A percentile compares a stretch with the other conserved stretches of the same genome.
Evolutionary conservation across 2,888 invertebrate species (phyloP).

Genomic region (Argyresthia albistria): DNA sequence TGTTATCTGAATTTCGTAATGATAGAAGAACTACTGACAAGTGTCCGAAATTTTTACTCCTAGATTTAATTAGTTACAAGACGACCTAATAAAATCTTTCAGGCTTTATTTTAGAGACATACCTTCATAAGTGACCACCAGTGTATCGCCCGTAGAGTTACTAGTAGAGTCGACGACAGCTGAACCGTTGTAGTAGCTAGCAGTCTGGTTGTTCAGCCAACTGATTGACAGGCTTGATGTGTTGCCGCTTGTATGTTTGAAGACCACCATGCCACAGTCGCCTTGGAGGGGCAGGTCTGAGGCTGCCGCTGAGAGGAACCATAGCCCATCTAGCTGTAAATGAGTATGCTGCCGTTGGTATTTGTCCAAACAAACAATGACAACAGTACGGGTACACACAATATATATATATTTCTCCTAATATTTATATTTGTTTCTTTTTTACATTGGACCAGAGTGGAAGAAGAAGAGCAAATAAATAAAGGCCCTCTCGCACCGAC

Average conservation of each 20-base stretch:
- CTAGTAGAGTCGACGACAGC: constrained; percentile 42
- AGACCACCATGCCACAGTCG: constrained; percentile 50
- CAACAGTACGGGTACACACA: no score
- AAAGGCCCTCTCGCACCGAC: no score
- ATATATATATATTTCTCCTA: no score
- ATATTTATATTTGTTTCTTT: no score
- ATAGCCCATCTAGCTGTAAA: constrained; percentile 47
- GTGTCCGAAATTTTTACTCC: no score
- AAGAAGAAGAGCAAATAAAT: no score
- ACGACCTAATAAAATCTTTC: no score
- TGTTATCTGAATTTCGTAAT: no score
- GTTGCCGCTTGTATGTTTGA: constrained; percentile 46
- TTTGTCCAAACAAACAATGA: no score
- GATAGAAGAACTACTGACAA: no score
- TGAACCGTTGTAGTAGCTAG: constrained; percentile 50
- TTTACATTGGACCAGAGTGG: no score
- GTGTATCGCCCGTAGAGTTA: constrained; percentile 40
- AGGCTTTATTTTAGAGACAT: constrained; percentile 5
- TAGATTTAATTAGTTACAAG: no score
- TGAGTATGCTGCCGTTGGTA: neutral
- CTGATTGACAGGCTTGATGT: constrained; percentile 52
- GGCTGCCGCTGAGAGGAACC: constrained; percentile 49
- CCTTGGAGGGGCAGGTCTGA: constrained; percentile 41
- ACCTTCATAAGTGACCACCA: constrained; percentile 53
- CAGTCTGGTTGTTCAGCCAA: constrained; percentile 50